phyloP scores from a whole-genome alignment of 2,888 invertebrate species.

The Trisateles emortualis region DNA sequence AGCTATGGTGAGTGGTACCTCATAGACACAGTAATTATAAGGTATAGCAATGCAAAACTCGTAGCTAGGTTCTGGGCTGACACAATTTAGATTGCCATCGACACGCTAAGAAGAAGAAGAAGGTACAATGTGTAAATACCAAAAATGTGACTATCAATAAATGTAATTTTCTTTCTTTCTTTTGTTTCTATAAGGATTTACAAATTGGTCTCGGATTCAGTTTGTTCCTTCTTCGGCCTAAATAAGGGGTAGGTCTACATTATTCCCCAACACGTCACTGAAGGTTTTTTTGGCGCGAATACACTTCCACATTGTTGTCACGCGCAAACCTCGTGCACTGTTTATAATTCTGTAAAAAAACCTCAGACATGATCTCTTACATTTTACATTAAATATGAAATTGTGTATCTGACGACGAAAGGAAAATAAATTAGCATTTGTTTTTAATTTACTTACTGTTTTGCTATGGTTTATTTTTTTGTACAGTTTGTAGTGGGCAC shows the following conservation, averaged over 20 bases:
- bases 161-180: not conserved
- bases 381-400: conserved; percentile 31
- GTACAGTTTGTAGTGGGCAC: not conserved
- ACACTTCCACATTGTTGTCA: conserved; percentile 47
- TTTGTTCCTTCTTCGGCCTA: not conserved
- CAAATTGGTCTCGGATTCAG: conserved; percentile 8
- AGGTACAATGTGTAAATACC: too few relatives aligned
- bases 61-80: too few relatives aligned
- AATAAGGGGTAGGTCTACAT: not conserved
- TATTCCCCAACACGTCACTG: conserved; percentile 7
- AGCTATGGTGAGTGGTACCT: too few relatives aligned
- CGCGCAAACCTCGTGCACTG: conserved; percentile 37
- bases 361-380: conserved; percentile 25
- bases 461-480: conserved; percentile 4
- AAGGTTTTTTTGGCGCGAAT: conserved; percentile 35
- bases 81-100: too few relatives aligned
- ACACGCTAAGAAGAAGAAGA: too few relatives aligned
- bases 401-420: conserved; percentile 22
- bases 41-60: too few relatives aligned
- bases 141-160: too few relatives aligned
- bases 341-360: conserved; percentile 28
- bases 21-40: too few relatives aligned
- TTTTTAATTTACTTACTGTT: conserved; percentile 10
- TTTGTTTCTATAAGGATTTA: not conserved
- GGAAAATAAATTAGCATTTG: conserved; percentile 14